Evolutionary conservation across 1,140 invertebrate genomes (phyloP).

Genomic region (Drosophila sucinea): DNA sequence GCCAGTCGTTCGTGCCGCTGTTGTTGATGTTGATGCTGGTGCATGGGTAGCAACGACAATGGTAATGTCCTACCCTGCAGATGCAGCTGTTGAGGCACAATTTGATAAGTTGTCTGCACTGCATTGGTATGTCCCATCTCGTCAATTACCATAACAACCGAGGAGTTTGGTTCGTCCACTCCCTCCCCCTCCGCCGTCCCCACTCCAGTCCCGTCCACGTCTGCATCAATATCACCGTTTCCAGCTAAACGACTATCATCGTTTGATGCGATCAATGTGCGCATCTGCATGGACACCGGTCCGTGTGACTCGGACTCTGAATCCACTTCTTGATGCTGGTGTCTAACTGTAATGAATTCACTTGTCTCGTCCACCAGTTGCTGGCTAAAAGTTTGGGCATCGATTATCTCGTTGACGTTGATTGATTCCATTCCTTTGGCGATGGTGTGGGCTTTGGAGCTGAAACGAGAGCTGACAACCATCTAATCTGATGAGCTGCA

Average conservation of each 20-base stretch:
- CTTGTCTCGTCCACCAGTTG: constrained; percentile 84
- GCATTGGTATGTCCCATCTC: constrained; percentile 73
- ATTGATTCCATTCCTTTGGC: constrained; percentile 86
- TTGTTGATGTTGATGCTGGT: constrained; percentile 46
- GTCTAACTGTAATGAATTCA: constrained; percentile 65
- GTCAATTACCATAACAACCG: constrained; percentile 84
- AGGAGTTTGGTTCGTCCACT: constrained; percentile 70
- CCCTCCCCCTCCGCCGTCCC: constrained; percentile 51
- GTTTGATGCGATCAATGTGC: constrained; percentile 24
- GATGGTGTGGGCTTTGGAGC: not conserved
- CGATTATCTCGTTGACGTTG: constrained; percentile 87
- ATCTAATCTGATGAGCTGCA: constrained; percentile 18
- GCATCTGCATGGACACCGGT: constrained; percentile 37
- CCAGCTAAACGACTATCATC: constrained; percentile 10
- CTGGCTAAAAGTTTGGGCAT: constrained; percentile 86
- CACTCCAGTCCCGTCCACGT: not conserved
- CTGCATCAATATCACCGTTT: constrained; percentile 1
- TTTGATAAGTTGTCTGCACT: constrained; percentile 63
- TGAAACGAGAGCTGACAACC: constrained; percentile 10
- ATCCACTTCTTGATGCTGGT: constrained; percentile 8
- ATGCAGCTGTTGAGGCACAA: constrained; percentile 72
- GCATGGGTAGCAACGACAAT: constrained; percentile 42
- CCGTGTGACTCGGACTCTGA: constrained; percentile 28
- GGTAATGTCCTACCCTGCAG: constrained; percentile 56
- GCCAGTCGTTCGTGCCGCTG: constrained; percentile 22